phyloP scores from a whole-genome alignment of 2,888 invertebrate genomes.

The Criorhina ranunculi region DNA sequence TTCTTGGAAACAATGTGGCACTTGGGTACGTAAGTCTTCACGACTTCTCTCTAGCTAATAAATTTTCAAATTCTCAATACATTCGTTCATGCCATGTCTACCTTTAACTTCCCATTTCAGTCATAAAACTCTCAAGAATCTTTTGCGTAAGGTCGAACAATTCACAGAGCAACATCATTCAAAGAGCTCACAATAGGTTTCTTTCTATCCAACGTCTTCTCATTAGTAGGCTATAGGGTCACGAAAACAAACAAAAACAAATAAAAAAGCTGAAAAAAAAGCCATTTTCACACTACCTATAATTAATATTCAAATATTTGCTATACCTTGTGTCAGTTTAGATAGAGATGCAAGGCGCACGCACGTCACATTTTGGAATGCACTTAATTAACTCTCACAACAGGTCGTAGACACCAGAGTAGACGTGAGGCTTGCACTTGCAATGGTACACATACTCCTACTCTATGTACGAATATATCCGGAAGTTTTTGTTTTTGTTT shows the following conservation, averaged over 20 bases:
- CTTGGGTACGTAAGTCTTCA: too few species aligned
- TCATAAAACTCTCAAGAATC: not conserved
- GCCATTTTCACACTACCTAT: conserved; percentile 52
- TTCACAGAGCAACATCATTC: conserved; percentile 19
- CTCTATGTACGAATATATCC: conserved; percentile 52
- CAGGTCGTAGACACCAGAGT: conserved; percentile 51
- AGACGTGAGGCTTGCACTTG: conserved; percentile 57
- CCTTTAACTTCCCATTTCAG: not conserved
- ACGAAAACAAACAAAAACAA: conserved; percentile 36
- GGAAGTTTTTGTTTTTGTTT: conserved; percentile 48
- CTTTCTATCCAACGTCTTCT: conserved; percentile 24
- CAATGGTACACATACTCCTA: conserved; percentile 35
- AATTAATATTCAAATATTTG: conserved; percentile 74
- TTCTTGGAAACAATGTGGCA: too few species aligned
- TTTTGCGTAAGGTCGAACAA: not conserved
- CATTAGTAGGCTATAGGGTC: conserved; percentile 69
- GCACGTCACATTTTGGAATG: conserved; percentile 49
- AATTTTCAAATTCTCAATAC: too few species aligned
- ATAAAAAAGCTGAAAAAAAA: conserved; percentile 24
- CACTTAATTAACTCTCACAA: conserved; percentile 50
- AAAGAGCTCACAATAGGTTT: conserved; percentile 35
- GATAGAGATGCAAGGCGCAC: conserved; percentile 19
- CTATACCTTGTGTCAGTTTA: conserved; percentile 29
- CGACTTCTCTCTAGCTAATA: too few species aligned
- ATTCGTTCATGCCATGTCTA: too few species aligned